A percentile compares a stretch with the other conserved stretches of the same genome.
Evolutionary conservation across 2,797 vertebrate species (phyloP).

Genomic region (Zalophus californianus): DNA sequence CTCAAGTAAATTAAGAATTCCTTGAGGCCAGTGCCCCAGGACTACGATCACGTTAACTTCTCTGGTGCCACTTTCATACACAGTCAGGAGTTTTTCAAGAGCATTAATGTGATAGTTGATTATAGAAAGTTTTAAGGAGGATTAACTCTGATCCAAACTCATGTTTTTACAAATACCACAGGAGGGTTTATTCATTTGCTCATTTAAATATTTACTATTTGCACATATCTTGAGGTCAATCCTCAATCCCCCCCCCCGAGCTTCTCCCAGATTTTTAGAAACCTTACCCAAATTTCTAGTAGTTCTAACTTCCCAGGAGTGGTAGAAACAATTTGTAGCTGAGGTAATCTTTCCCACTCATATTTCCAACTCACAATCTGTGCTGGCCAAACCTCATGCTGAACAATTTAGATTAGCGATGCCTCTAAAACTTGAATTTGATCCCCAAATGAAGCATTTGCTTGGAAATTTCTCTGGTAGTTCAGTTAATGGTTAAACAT

Average conservation of each 20-base stretch:
- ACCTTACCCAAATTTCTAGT: neutral
- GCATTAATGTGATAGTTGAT: neutral
- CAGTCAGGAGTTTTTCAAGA: neutral
- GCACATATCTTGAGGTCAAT: neutral
- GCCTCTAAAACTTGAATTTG: neutral
- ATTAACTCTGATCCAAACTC: neutral
- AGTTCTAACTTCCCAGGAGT: neutral
- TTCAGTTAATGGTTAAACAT: neutral
- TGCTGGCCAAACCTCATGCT: neutral
- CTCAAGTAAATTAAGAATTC: neutral
- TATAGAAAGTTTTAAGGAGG: neutral
- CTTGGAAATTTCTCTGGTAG: neutral
- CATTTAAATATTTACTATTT: slow-evolving; percentile 25
- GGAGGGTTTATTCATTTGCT: neutral
- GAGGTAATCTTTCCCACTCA: neutral
- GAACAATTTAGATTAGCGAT: neutral
- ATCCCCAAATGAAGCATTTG: neutral
- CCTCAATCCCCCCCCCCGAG: neutral
- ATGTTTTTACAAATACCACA: neutral
- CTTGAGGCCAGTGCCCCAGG: neutral
- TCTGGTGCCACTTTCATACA: accelerated
- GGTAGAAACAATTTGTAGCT: neutral
- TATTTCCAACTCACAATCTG: neutral
- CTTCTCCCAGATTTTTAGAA: neutral
- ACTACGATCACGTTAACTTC: neutral